These are phyloP conservation scores for Hoplias malabaricus DNA, from an alignment of 2,113 vertebrate species.

Conservation along the genomic window DNA sequence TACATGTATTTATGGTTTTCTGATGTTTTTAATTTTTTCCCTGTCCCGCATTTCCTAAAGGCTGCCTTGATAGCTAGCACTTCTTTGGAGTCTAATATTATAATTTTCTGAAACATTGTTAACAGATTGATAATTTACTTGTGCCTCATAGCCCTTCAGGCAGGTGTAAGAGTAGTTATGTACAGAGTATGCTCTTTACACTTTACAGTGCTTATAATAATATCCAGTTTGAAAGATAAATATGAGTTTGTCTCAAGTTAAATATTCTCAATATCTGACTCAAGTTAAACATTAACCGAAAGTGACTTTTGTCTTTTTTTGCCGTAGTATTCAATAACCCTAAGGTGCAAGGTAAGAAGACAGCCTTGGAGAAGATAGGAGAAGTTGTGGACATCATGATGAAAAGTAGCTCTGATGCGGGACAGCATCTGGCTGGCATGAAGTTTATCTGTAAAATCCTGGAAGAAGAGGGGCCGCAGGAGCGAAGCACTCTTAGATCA, in stretches of 20 bases:
- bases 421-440: conserved; percentile 76
- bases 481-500: conserved; percentile 67
- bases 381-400: conserved; percentile 78
- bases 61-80: background rate
- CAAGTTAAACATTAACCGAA: too few relatives aligned
- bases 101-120: background rate
- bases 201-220: background rate
- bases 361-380: conserved; percentile 70
- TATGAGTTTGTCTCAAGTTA: background rate
- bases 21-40: too few relatives aligned
- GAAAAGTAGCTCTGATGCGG: conserved; percentile 70
- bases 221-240: background rate
- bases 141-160: background rate
- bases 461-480: conserved; percentile 75
- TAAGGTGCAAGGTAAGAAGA: conserved; percentile 70
- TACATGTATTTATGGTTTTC: background rate
- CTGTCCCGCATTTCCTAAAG: background rate
- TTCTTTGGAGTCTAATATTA: background rate
- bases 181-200: background rate
- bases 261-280: too few relatives aligned
- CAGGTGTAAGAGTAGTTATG: background rate
- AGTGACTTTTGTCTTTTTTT: background rate
- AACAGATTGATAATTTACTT: background rate
- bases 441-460: conserved; percentile 74
- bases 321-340: conserved; percentile 70